These are phyloP conservation scores for Papilio elwesi DNA, from an alignment of 2,888 invertebrate species.

Conservation along the genomic window DNA sequence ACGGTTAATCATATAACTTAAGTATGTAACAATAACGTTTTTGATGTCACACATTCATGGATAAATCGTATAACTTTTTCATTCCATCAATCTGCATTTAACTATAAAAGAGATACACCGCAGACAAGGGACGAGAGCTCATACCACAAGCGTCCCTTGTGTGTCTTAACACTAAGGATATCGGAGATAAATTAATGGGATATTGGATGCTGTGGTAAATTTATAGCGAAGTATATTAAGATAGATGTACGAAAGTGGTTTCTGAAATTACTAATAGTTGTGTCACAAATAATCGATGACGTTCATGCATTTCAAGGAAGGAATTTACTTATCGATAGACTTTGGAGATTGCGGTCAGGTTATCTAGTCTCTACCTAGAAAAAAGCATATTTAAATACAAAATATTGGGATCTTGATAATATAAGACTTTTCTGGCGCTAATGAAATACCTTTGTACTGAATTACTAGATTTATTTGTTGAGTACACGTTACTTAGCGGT, in stretches of 20 bases:
- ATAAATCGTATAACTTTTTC: too few relatives aligned
- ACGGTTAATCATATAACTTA: too few relatives aligned
- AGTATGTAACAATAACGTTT: too few relatives aligned
- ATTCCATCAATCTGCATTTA: too few relatives aligned
- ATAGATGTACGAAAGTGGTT: conserved; percentile 6
- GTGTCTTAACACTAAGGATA: conserved; percentile 12
- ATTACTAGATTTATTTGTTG: too few relatives aligned
- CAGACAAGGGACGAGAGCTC: neutral
- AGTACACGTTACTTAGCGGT: too few relatives aligned
- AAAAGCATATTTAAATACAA: too few relatives aligned
- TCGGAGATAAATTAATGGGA: conserved; percentile 7
- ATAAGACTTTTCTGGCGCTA: too few relatives aligned
- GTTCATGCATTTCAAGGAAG: neutral
- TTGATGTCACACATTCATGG: too few relatives aligned
- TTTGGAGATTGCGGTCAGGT: neutral
- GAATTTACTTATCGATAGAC: neutral
- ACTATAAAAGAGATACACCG: neutral
- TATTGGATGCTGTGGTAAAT: conserved; percentile 9
- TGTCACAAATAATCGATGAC: conserved; percentile 3
- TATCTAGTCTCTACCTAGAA: neutral
- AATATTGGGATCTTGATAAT: too few relatives aligned
- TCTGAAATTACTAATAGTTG: neutral
- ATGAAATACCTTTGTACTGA: too few relatives aligned
- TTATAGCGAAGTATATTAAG: conserved; percentile 6
- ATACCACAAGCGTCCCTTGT: neutral